phyloP scores from a whole-genome alignment of 2,888 invertebrate genomes.

The Hypercompe scribonia region DNA sequence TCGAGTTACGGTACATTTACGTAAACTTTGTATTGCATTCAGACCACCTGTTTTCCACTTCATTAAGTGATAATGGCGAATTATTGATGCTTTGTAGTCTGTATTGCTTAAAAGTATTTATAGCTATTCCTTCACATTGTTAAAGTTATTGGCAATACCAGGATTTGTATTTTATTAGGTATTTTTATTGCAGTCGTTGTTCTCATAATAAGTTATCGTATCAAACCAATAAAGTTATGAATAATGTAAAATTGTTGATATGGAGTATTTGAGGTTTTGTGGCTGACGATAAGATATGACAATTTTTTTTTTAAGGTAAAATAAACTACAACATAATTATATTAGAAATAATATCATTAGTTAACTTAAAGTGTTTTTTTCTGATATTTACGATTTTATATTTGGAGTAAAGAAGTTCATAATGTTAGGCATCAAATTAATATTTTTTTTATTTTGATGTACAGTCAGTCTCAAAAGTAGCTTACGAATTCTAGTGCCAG shows the following conservation, averaged over 20 bases:
- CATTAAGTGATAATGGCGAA: conserved; percentile 34
- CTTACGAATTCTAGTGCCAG: too few species aligned
- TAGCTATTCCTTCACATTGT: neutral
- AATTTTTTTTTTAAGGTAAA: neutral
- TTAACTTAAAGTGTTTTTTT: neutral
- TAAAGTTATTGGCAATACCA: neutral
- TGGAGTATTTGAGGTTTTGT: neutral
- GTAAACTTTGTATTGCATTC: conserved; percentile 44
- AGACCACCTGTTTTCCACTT: conserved; percentile 49
- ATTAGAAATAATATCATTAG: neutral
- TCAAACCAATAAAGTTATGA: conserved; percentile 1
- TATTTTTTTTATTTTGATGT: neutral
- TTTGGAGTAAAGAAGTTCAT: neutral
- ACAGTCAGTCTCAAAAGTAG: too few species aligned
- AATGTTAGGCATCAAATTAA: neutral
- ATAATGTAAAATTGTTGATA: neutral
- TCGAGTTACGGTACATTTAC: conserved; percentile 49
- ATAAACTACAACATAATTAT: neutral
- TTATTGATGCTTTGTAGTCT: conserved; percentile 16
- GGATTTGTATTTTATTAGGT: conserved; percentile 7
- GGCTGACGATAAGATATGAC: neutral
- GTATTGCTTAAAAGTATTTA: neutral
- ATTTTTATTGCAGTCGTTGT: neutral
- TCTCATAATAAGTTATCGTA: conserved; percentile 8
- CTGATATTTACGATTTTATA: neutral